Evolutionary conservation across 2,888 invertebrate species (phyloP).

Genomic region (Thymelicus sylvestris): DNA sequence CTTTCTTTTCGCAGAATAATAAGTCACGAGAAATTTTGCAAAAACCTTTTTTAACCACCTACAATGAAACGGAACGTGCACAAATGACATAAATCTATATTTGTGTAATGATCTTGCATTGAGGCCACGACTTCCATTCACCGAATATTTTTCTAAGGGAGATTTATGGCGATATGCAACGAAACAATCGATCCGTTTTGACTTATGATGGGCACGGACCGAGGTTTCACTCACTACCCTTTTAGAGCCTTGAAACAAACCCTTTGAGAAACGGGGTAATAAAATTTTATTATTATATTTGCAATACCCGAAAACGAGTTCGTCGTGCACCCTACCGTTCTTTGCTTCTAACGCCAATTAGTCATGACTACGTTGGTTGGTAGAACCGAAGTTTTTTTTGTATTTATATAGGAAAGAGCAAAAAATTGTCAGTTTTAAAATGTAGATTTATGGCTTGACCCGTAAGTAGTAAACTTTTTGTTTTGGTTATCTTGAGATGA

Average conservation of each 20-base stretch:
- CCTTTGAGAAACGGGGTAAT: constrained; percentile 82
- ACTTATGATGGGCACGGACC: constrained; percentile 68
- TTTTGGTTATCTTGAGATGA: constrained; percentile 62
- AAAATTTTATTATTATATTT: constrained; percentile 83
- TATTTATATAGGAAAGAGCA: constrained; percentile 57
- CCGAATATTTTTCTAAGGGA: constrained; percentile 69
- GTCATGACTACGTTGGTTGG: constrained; percentile 60
- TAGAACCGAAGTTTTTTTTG: constrained; percentile 66
- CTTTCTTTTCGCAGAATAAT: constrained; percentile 79
- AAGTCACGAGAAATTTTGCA: constrained; percentile 61
- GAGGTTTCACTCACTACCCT: constrained; percentile 75
- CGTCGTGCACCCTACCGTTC: constrained; percentile 70
- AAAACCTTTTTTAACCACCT: constrained; percentile 72
- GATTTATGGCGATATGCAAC: constrained; percentile 82
- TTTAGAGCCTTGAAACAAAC: constrained; percentile 73
- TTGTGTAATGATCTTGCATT: constrained; percentile 82
- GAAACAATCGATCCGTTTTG: constrained; percentile 76
- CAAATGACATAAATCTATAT: constrained; percentile 81
- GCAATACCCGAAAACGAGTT: constrained; percentile 75
- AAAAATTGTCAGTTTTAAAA: constrained; percentile 66
- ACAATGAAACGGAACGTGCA: constrained; percentile 76
- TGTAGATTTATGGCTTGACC: constrained; percentile 71
- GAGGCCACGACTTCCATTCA: constrained; percentile 72
- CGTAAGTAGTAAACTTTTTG: constrained; percentile 68
- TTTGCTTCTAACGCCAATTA: constrained; percentile 70